These are phyloP conservation scores for Bombyx mandarina DNA, from an alignment of 1,140 invertebrate genomes.

Conservation along the genomic window DNA sequence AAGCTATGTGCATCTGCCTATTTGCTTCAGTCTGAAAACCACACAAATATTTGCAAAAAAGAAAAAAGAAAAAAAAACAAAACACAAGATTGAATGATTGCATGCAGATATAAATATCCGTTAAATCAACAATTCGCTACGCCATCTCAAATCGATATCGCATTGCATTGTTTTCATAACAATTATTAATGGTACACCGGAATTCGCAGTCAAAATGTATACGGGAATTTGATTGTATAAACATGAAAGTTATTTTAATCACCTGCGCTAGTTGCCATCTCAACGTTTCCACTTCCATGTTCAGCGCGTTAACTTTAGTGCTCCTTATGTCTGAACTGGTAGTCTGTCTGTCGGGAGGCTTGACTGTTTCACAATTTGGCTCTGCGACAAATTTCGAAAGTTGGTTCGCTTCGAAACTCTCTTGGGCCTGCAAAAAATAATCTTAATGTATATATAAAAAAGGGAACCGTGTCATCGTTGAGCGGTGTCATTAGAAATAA, in stretches of 20 bases:
- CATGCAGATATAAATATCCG: too few species aligned
- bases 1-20: slow-evolving; percentile 83
- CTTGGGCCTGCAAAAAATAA: slow-evolving; percentile 51
- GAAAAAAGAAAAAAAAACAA: slow-evolving; percentile 3
- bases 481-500: slow-evolving; percentile 27
- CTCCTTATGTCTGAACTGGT: slow-evolving; percentile 32
- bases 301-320: slow-evolving; percentile 77
- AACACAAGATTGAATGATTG: slow-evolving; percentile 5
- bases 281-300: slow-evolving; percentile 82
- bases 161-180: background rate
- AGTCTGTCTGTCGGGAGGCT: slow-evolving; percentile 33
- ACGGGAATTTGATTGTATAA: background rate
- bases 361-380: slow-evolving; percentile 34
- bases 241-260: slow-evolving; percentile 13
- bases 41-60: slow-evolving; percentile 28
- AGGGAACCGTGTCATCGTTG: slow-evolving; percentile 21
- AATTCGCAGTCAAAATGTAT: background rate
- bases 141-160: slow-evolving; percentile 24
- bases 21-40: slow-evolving; percentile 79
- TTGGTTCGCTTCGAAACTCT: slow-evolving; percentile 50
- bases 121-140: slow-evolving; percentile 14
- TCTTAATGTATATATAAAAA: slow-evolving; percentile 10
- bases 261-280: slow-evolving; percentile 88
- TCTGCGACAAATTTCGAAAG: slow-evolving; percentile 43
- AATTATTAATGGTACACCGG: background rate